A percentile compares a stretch with the other conserved stretches of the same genome.
phyloP scores from a whole-genome alignment of 2,113 vertebrate genomes.

The Chaenogobius annularis region DNA sequence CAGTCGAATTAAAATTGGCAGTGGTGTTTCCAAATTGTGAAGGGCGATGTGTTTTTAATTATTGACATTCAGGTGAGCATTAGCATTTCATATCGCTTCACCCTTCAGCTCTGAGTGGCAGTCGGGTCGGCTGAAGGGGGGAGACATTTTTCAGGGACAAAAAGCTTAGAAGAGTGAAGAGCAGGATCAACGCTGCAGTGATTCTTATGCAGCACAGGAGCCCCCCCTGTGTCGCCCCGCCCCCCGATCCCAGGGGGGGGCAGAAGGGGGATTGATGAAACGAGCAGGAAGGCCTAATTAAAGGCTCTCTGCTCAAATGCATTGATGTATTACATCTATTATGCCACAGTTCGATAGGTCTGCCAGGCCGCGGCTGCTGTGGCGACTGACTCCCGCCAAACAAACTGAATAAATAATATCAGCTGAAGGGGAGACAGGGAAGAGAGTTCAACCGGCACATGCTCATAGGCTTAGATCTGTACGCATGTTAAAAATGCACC shows the following conservation, averaged over 20 bases:
- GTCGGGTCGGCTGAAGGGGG: conserved; percentile 23
- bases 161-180: conserved; percentile 36
- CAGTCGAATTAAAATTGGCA: neutral
- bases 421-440: conserved; percentile 45
- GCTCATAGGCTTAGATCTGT: conserved; percentile 55
- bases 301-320: conserved; percentile 97
- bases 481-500: conserved; percentile 60
- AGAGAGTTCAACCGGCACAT: conserved; percentile 44
- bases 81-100: conserved; percentile 77
- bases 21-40: conserved; percentile 56
- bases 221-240: conserved; percentile 72
- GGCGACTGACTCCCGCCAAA: conserved; percentile 89
- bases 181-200: conserved; percentile 53
- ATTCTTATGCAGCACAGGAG: conserved; percentile 88
- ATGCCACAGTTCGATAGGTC: conserved; percentile 92
- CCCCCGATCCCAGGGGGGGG: conserved; percentile 79
- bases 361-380: conserved; percentile 83
- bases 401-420: conserved; percentile 93
- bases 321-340: conserved; percentile 99
- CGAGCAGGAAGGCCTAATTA: conserved; percentile 98
- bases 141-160: conserved; percentile 47
- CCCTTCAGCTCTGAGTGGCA: conserved; percentile 77
- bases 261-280: conserved; percentile 91
- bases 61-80: conserved; percentile 74
- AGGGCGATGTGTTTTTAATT: conserved; percentile 66